A percentile compares a stretch with the other conserved stretches of the same genome.
These are phyloP conservation scores for Marmota monax DNA, from an alignment of 2,113 vertebrate genomes.

Conservation along the genomic window DNA sequence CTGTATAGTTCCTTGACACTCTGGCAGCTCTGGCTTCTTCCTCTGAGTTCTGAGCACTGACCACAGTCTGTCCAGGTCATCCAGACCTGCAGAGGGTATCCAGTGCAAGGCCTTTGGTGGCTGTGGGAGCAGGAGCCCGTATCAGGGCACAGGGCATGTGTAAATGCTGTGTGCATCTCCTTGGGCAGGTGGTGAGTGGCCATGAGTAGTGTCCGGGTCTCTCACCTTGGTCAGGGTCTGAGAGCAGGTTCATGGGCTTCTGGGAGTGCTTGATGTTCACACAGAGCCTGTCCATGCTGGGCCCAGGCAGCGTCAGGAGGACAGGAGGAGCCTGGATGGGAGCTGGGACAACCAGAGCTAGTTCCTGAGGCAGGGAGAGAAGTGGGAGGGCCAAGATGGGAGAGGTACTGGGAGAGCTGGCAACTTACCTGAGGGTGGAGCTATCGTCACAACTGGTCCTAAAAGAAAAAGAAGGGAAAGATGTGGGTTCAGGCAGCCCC, in stretches of 20 bases:
- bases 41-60: not conserved
- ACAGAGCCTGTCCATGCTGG: constrained; percentile 65
- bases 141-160: not conserved
- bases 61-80: not conserved
- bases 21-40: not conserved
- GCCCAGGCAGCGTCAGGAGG: constrained; percentile 69
- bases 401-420: no score
- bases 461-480: constrained; percentile 36
- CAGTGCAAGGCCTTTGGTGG: not conserved
- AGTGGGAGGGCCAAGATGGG: not conserved
- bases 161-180: not conserved
- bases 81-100: not conserved
- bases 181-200: not conserved
- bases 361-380: not conserved
- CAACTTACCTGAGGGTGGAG: not conserved
- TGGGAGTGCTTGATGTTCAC: constrained; percentile 63
- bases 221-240: constrained; percentile 86
- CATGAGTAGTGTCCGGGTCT: not conserved
- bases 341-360: not conserved
- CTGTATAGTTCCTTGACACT: not conserved
- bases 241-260: constrained; percentile 70
- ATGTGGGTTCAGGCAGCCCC: not conserved
- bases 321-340: constrained; percentile 16
- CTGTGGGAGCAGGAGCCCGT: not conserved
- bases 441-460: not conserved